These are phyloP conservation scores for Mylabris phalerata DNA, from an alignment of 1,140 invertebrate species.

Conservation along the genomic window DNA sequence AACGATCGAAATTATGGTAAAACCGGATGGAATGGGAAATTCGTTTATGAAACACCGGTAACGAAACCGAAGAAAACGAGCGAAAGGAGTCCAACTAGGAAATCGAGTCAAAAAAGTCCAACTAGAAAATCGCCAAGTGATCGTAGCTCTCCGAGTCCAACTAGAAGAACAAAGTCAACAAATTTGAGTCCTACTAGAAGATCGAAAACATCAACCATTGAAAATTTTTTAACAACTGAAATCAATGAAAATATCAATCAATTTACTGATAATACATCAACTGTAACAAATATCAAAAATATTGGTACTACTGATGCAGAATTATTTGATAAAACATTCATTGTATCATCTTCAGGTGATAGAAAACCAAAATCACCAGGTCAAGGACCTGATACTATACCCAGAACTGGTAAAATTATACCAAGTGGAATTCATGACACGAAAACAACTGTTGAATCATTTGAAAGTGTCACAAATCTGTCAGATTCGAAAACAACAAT, in stretches of 20 bases:
- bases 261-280: background rate
- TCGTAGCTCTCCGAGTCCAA: background rate
- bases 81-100: background rate
- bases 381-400: background rate
- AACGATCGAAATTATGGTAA: constrained; percentile 38
- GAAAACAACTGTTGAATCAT: constrained; percentile 24
- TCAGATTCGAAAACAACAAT: constrained; percentile 26
- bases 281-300: background rate
- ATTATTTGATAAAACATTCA: no score
- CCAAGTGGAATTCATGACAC: background rate
- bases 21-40: constrained; percentile 38
- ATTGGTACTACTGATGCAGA: no score
- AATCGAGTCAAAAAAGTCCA: background rate
- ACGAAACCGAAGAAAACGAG: background rate
- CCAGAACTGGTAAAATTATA: background rate
- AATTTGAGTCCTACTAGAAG: background rate
- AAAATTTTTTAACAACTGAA: constrained; percentile 25
- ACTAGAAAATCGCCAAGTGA: background rate
- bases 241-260: constrained; percentile 23
- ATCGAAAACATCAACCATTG: background rate
- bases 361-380: background rate
- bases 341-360: no score
- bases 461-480: constrained; percentile 21
- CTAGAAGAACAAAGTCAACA: constrained; percentile 5
- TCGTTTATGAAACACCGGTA: constrained; percentile 29